phyloP scores from a whole-genome alignment of 53 echinoderm and acorn worm genomes.

The Holothuria scabra region DNA sequence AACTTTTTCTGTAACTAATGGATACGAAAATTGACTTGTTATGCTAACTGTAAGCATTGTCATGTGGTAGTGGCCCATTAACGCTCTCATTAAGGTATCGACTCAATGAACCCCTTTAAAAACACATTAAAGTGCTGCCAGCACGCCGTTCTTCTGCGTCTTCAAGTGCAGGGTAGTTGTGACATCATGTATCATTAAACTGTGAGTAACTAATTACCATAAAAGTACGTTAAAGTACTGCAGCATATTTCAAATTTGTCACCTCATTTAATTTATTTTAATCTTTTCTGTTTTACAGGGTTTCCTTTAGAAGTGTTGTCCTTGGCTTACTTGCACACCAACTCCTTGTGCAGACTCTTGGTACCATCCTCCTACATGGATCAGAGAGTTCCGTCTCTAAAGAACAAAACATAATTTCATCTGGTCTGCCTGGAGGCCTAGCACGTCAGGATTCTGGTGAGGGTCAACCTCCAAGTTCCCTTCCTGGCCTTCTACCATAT shows the following conservation, averaged over 20 bases:
- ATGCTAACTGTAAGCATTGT: no score
- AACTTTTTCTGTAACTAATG: no score
- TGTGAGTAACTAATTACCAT: neutral
- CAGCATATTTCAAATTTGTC: neutral
- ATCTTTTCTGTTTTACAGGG: constrained; percentile 54
- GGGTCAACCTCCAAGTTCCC: constrained; percentile 27
- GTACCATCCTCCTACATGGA: constrained; percentile 94
- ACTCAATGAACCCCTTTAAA: no score
- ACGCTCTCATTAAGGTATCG: no score
- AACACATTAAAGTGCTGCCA: no score
- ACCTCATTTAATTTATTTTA: neutral
- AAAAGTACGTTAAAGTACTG: neutral
- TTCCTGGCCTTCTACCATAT: constrained; percentile 96
- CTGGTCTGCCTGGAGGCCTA: constrained; percentile 60
- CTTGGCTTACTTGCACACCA: constrained; percentile 94
- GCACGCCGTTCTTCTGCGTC: no score
- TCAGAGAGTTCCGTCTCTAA: constrained; percentile 82
- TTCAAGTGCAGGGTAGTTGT: no score
- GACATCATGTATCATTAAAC: no score
- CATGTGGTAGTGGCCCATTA: no score
- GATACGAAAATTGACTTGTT: no score
- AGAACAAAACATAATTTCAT: constrained; percentile 76
- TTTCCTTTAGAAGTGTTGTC: constrained; percentile 91
- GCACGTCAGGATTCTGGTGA: constrained; percentile 51
- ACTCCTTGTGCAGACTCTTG: constrained; percentile 92